phyloP scores from a whole-genome alignment of 2,113 vertebrate species.

The Fukomys damarensis region DNA sequence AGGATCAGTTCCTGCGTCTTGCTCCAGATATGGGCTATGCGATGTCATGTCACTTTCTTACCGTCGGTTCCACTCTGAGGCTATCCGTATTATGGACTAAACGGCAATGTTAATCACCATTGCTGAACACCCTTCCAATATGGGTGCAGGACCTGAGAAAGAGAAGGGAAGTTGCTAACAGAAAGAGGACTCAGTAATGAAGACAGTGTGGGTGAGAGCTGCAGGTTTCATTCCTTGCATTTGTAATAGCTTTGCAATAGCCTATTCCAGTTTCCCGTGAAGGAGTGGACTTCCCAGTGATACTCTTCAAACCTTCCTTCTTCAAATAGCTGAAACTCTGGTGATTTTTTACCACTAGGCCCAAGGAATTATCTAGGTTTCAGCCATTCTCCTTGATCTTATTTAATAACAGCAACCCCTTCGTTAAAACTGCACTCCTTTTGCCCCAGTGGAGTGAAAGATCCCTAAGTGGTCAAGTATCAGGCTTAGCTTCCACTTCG shows the following conservation, averaged over 20 bases:
- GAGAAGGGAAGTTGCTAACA: background rate
- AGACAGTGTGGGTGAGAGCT: background rate
- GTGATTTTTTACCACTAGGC: background rate
- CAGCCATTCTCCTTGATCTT: background rate
- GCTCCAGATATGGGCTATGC: background rate
- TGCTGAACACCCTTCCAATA: background rate
- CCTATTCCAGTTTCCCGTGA: background rate
- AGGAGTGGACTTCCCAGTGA: background rate
- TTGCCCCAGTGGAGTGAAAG: background rate
- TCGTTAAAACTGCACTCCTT: background rate
- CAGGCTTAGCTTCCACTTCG: background rate
- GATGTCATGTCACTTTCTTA: background rate
- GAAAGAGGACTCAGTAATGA: background rate
- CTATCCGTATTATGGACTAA: background rate
- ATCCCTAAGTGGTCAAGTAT: background rate
- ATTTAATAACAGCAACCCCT: background rate
- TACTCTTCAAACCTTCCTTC: background rate
- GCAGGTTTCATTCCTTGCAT: background rate
- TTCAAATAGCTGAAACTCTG: background rate
- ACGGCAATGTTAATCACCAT: background rate
- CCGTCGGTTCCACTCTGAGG: background rate
- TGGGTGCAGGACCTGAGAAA: background rate
- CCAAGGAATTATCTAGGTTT: background rate
- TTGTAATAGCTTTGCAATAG: background rate
- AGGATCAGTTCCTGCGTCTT: background rate